Percentiles rank a stretch among this genome's conserved stretches.
Evolutionary conservation across 1,140 invertebrate species (phyloP).

Genomic region (Drosophila pseudoananassae): DNA sequence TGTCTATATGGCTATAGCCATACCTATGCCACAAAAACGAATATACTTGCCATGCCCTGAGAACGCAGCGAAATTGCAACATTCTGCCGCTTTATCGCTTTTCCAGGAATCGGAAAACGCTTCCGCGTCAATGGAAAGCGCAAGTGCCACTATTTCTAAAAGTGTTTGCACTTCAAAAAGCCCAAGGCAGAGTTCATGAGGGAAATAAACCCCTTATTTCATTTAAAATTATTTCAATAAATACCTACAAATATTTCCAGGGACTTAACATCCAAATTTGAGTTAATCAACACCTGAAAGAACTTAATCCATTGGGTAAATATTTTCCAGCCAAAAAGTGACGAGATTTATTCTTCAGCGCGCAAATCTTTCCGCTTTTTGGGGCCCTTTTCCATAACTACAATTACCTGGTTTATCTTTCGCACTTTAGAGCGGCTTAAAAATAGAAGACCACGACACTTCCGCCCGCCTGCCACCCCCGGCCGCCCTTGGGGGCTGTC

Average conservation of each 20-base stretch:
- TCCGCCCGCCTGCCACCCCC: constrained; percentile 30
- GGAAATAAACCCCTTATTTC: not conserved
- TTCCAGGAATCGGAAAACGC: constrained; percentile 69
- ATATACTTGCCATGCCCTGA: constrained; percentile 6
- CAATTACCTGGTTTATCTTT: constrained; percentile 24
- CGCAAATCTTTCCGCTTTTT: constrained; percentile 11
- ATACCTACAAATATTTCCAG: not conserved
- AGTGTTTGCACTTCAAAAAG: not conserved
- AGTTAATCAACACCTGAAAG: constrained; percentile 12
- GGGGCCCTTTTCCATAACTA: constrained; percentile 15
- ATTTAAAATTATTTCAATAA: not conserved
- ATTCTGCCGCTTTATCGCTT: constrained; percentile 67
- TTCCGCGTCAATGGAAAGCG: constrained; percentile 71
- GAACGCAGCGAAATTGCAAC: constrained; percentile 39
- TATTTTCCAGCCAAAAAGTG: constrained; percentile 5
- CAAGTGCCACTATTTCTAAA: constrained; percentile 37
- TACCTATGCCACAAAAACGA: constrained; percentile 21
- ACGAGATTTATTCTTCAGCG: constrained; percentile 6
- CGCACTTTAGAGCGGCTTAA: constrained; percentile 37
- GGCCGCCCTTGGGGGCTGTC: constrained; percentile 18
- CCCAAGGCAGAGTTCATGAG: too few species aligned
- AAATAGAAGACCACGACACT: constrained; percentile 58
- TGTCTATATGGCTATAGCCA: constrained; percentile 43
- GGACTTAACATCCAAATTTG: constrained; percentile 1
- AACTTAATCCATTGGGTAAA: constrained; percentile 38